Evolutionary conservation across 1,140 invertebrate genomes (phyloP), one percentile per base, ranked within the genome.

Genomic region (Myzus persicae): DNA sequence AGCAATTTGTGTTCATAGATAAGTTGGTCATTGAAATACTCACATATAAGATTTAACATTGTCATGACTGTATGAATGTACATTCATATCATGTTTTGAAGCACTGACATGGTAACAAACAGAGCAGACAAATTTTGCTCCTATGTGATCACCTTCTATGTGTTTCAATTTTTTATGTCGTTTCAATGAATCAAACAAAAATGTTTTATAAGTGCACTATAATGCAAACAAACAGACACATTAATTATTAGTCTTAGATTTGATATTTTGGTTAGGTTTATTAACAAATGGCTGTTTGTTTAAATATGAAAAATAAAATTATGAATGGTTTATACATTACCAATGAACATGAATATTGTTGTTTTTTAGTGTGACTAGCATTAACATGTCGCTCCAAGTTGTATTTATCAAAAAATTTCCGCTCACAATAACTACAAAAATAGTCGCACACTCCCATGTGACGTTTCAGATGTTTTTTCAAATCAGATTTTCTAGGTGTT

Each of bases 401-500:
- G 76, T 93, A 93, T 84, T 93, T 93, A 46, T 93, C 91, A 85
- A 93, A 93, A 93, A 93, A 93, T 84, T 48, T 93, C n/a, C 91
- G 22, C 5, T 82, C 9, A 54, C 91, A 93, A 54, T 93, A 93
- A 18, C 84, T 93, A 38, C 91, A 93, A 9, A 36, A 85, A 84
- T 93, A 93, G 14, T 93, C 46, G 14, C 91, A 51, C 0, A 84
- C 46, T 5, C 76, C 91, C 91, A 93, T 93, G 22, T 93, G 91
- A 54, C 91, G 91, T 93, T 93, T 93, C 36, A 93, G 40, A 54
- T 93, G 91, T 93, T 93, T 93, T 54, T 93, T 93, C 36, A 93
- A 84, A 93, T 93, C 91, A 5, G 76, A 82, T 93, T 93, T 93
- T 85, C 91, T 48, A 31, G 46, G 46, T 0, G 91, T 93, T 40